Conservation (phyloP, 2,888 invertebrate species). For the Dioctria linearis region DNA sequence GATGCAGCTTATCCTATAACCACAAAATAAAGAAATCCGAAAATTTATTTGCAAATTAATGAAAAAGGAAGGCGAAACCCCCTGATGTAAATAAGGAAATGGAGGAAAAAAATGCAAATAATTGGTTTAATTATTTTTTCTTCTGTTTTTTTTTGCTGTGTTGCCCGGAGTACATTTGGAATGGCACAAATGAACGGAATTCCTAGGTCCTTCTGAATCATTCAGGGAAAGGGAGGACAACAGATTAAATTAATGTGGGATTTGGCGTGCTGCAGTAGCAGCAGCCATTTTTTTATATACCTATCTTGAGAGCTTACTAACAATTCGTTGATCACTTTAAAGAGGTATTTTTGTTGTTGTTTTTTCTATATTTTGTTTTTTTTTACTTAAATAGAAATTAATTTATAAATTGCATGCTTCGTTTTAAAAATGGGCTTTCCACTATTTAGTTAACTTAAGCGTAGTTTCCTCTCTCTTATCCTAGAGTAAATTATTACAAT, state of each 20-base stretch:
- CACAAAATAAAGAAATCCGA: conserved; percentile 40
- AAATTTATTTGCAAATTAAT: conserved; percentile 47
- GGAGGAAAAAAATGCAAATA: conserved; percentile 30
- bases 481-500: conserved; percentile 12
- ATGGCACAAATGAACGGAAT: neutral
- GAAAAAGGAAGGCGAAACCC: conserved; percentile 32
- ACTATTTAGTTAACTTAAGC: neutral
- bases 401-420: conserved; percentile 41
- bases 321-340: conserved; percentile 6
- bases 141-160: neutral
- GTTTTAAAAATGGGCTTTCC: neutral
- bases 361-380: neutral
- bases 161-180: neutral
- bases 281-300: neutral
- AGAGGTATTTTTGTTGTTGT: neutral
- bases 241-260: conserved; percentile 23
- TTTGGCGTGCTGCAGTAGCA: neutral
- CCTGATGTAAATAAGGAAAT: neutral
- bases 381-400: conserved; percentile 29
- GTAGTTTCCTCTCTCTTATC: neutral
- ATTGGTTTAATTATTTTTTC: conserved; percentile 42
- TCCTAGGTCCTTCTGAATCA: neutral
- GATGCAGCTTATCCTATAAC: conserved; percentile 31
- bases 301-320: neutral
- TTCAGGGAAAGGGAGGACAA: neutral